A percentile compares a stretch with the other conserved stretches of the same genome.
phyloP scores from a whole-genome alignment of 2,113 vertebrate species.

The Oxyura jamaicensis region DNA sequence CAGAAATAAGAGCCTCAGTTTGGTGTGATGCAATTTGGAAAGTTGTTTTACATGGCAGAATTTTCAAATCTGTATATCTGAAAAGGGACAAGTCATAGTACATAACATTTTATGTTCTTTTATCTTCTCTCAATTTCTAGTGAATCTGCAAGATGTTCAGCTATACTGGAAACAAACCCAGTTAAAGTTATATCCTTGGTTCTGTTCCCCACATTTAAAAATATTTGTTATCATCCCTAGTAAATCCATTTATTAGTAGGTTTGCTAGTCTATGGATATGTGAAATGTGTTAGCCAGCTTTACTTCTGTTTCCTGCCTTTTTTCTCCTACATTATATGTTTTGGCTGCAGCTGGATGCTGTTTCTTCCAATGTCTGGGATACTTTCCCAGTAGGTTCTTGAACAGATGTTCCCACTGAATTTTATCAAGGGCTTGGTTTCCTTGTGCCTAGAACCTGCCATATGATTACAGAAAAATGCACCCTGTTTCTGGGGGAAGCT shows the following conservation, averaged over 20 bases:
- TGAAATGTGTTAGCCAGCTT: not conserved
- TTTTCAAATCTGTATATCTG: not conserved
- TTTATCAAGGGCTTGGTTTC: not conserved
- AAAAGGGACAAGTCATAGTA: not conserved
- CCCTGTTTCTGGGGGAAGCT: not conserved
- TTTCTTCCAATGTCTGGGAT: constrained; percentile 14
- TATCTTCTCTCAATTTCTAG: not conserved
- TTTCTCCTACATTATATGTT: not conserved
- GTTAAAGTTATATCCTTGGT: not conserved
- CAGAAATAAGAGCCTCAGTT: not conserved
- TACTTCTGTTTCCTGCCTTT: not conserved
- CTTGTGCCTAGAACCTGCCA: constrained; percentile 17
- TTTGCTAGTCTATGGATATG: not conserved
- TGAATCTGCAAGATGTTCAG: not conserved
- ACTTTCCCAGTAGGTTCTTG: constrained; percentile 44
- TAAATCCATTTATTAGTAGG: not conserved
- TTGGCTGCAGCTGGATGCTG: not conserved
- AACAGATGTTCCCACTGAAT: constrained; percentile 40
- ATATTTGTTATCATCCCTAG: not conserved
- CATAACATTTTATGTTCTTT: not conserved
- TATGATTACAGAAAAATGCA: not conserved
- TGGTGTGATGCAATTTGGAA: not conserved
- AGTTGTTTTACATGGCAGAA: not conserved
- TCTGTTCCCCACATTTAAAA: not conserved
- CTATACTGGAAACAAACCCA: not conserved